A percentile compares a stretch with the other conserved stretches of the same genome.
Conservation (phyloP, 2,888 invertebrate genomes). For the Drosophila longiperda region DNA sequence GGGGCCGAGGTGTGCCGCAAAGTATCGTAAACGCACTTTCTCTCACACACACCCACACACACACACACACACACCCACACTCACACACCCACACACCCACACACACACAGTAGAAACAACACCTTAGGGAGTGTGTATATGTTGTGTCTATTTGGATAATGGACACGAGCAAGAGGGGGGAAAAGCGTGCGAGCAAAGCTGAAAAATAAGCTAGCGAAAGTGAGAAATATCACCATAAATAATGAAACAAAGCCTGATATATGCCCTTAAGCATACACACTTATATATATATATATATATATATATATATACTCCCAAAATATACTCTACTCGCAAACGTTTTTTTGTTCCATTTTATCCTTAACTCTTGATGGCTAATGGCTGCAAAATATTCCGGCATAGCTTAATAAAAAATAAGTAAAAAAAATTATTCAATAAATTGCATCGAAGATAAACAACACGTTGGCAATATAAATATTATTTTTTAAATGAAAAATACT, state of each 20-base stretch:
- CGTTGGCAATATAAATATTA: constrained; percentile 6
- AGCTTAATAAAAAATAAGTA: not conserved
- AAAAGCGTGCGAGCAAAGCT: not conserved
- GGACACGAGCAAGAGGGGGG: constrained; percentile 47
- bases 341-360: constrained; percentile 12
- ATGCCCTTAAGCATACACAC: constrained; percentile 25
- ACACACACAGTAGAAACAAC: constrained; percentile 32
- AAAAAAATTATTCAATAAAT: constrained; percentile 13
- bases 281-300: constrained; percentile 12
- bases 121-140: constrained; percentile 39
- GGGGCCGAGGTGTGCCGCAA: constrained; percentile 75
- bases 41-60: constrained; percentile 9
- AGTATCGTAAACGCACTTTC: constrained; percentile 52
- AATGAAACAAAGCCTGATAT: constrained; percentile 44
- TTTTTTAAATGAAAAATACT: not conserved
- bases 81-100: constrained; percentile 16
- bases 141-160: constrained; percentile 68
- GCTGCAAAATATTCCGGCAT: constrained; percentile 19
- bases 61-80: constrained; percentile 10
- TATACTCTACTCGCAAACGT: not conserved
- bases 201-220: not conserved
- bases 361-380: constrained; percentile 26
- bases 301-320: not conserved
- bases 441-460: constrained; percentile 20
- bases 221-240: constrained; percentile 42